Evolutionary conservation across 30 jellyfish, hydroid and myxozoan genomes (phyloP).

Genomic region (Hydra vulgaris): DNA sequence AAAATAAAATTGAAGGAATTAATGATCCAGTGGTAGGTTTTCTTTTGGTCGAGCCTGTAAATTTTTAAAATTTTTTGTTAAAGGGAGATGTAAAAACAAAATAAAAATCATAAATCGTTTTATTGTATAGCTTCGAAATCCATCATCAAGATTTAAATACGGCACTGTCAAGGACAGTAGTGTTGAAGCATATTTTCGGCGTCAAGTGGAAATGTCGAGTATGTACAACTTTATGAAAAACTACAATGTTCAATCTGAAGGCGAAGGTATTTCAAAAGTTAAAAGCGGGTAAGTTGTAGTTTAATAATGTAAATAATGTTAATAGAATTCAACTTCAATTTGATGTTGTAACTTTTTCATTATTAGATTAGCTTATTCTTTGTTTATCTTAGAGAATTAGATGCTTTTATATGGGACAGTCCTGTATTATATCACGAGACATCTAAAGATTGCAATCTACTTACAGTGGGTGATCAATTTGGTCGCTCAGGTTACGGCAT

Average conservation of each 20-base stretch:
- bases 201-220: slow-evolving; percentile 76
- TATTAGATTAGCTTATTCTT: too few species aligned
- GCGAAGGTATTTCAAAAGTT: slow-evolving; percentile 56
- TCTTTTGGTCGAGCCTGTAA: too few species aligned
- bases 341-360: too few species aligned
- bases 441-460: slow-evolving; percentile 43
- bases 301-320: too few species aligned
- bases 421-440: slow-evolving; percentile 65
- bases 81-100: too few species aligned
- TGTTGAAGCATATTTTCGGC: slow-evolving; percentile 65
- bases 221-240: slow-evolving; percentile 88
- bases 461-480: slow-evolving; percentile 66
- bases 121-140: slow-evolving; percentile 63
- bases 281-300: slow-evolving; percentile 72
- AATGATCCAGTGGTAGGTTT: slow-evolving; percentile 90
- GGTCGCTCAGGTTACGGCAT: slow-evolving; percentile 89
- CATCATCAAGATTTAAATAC: slow-evolving; percentile 52
- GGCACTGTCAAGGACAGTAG: slow-evolving; percentile 74
- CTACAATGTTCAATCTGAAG: slow-evolving; percentile 55
- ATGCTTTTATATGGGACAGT: slow-evolving; percentile 90
- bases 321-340: too few species aligned
- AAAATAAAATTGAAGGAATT: slow-evolving; percentile 75
- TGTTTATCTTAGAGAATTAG: slow-evolving; percentile 57
- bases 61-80: too few species aligned
- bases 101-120: too few species aligned